Conservation (phyloP, 2,797 vertebrate species). For the Pelodytes ibericus region DNA sequence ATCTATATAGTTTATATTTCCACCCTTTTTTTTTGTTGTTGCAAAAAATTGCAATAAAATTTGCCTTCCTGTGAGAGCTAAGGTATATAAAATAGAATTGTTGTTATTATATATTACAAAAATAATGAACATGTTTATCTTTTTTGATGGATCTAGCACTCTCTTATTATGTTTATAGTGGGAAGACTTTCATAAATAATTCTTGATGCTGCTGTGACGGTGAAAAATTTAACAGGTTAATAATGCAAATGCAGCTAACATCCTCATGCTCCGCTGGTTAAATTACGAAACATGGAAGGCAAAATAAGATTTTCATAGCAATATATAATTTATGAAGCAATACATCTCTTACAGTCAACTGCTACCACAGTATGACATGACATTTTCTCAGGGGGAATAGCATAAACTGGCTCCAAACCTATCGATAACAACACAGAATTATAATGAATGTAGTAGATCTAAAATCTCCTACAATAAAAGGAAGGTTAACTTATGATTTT, state of each 20-base stretch:
- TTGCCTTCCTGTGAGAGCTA: background rate
- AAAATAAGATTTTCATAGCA: slow-evolving; percentile 43
- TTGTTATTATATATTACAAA: slow-evolving; percentile 6
- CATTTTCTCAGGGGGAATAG: slow-evolving; percentile 36
- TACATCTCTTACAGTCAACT: slow-evolving; percentile 49
- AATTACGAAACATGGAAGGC: slow-evolving; percentile 29
- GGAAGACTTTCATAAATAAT: slow-evolving; percentile 44
- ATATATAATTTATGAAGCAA: slow-evolving; percentile 51
- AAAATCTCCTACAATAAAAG: background rate
- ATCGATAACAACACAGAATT: slow-evolving; percentile 25
- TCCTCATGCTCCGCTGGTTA: slow-evolving; percentile 39
- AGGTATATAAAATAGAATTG: slow-evolving; percentile 32
- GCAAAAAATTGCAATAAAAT: too few relatives aligned
- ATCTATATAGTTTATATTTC: too few relatives aligned
- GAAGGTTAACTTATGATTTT: background rate
- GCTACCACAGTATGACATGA: slow-evolving; percentile 36
- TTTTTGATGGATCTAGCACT: slow-evolving; percentile 17
- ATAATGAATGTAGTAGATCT: slow-evolving; percentile 32
- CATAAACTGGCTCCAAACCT: slow-evolving; percentile 27
- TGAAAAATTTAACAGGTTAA: slow-evolving; percentile 49
- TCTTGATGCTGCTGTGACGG: slow-evolving; percentile 27
- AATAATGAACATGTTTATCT: background rate
- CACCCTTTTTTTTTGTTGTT: too few relatives aligned
- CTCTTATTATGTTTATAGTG: slow-evolving; percentile 30
- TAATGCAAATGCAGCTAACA: slow-evolving; percentile 41